Evolutionary conservation across 2,888 invertebrate species (phyloP), one percentile per base, ranked within the genome.

Genomic region (Anticlea derivata): DNA sequence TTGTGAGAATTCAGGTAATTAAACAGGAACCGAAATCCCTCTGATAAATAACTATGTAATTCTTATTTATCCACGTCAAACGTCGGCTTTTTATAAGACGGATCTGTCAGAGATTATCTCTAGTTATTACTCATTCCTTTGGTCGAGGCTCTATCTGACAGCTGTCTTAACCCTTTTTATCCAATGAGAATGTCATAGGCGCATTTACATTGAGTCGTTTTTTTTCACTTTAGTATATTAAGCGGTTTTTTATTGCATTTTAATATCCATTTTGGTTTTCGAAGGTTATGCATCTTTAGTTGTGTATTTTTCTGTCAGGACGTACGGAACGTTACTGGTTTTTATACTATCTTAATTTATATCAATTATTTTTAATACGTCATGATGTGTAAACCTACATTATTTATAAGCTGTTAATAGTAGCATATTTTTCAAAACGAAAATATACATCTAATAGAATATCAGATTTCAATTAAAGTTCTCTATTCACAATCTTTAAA

Each of bases 111-210:
- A 87, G 90, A 90, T 90, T 86, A 89, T 90, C 88, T 87, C 60
- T 53, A 65, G 63, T 64, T 72, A 88, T 90, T 83, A 82, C 61
- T 90, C 87, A 90, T 86, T 86, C 81, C 83, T 85, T 86, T 86
- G 81, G 76, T 78, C 73, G 74, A 75, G 75, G 80, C 76, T 76
- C 83, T 83, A 81, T 86, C 81, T 89, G 86, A 87, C 89, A 89
- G 88, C 83, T 85, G 86, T 81, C 84, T 85, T 83, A 88, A 89
- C 90, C 89, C 89, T 90, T 90, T 87, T 89, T 86, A 88, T 81
- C 88, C 88, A 87, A 86, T 87, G 81, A 82, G 82, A 82, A 82
- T 83, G 82, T 83, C 85, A 83, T 83, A 85, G 85, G 78, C 78
- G 70, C 81, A 81, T 81, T 83, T 80, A 82, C 80, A 81, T 83